Conservation (phyloP, 2,888 invertebrate species). For the Pimpla rufipes region DNA sequence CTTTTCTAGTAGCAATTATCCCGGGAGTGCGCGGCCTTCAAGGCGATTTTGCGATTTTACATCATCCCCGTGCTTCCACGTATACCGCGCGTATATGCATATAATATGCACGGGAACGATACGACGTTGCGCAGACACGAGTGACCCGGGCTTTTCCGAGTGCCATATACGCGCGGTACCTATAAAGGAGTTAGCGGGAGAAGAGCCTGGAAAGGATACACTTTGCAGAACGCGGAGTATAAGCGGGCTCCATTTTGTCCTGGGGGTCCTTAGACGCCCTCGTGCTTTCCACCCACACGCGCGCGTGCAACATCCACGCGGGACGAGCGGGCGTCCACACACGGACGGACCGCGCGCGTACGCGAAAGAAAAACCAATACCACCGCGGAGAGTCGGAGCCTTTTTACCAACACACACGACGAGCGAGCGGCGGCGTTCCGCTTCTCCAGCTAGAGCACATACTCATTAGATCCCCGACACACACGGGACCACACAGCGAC, state of each 20-base stretch:
- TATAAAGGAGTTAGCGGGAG: constrained; percentile 66
- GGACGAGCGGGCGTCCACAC: background rate
- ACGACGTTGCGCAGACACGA: constrained; percentile 11
- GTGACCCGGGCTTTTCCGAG: constrained; percentile 42
- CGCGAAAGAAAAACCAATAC: constrained; percentile 54
- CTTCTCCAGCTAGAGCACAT: constrained; percentile 65
- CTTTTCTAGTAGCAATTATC: constrained; percentile 77
- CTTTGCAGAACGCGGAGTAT: constrained; percentile 81
- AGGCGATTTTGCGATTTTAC: constrained; percentile 76
- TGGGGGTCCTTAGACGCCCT: constrained; percentile 81
- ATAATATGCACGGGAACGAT: constrained; percentile 23
- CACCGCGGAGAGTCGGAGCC: constrained; percentile 27
- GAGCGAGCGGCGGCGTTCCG: constrained; percentile 44
- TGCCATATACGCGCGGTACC: constrained; percentile 42
- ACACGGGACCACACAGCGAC: constrained; percentile 64
- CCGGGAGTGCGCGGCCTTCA: constrained; percentile 64
- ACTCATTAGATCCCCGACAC: constrained; percentile 72
- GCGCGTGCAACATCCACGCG: background rate
- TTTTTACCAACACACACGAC: constrained; percentile 47
- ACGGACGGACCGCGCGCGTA: background rate
- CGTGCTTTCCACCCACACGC: constrained; percentile 66
- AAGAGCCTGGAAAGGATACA: constrained; percentile 79
- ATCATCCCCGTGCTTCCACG: constrained; percentile 46
- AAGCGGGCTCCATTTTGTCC: constrained; percentile 84
- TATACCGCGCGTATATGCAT: constrained; percentile 17